Evolutionary conservation across 1,140 invertebrate species (phyloP), one percentile per base, ranked within the genome.

Genomic region (Cydia splendana): DNA sequence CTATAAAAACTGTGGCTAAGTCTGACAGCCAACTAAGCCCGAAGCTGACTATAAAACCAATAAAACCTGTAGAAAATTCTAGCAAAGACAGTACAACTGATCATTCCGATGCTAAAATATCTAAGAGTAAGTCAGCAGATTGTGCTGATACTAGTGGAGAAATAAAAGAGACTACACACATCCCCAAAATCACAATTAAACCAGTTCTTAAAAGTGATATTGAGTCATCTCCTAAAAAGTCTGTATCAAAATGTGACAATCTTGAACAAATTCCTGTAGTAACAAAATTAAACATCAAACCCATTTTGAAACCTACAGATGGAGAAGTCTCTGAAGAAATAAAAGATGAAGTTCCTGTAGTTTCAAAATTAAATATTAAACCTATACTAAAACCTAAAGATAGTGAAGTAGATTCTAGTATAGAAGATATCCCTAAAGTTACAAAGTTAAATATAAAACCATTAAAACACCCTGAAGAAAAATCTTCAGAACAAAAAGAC

Each of bases 161-260:
- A 75, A 13, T 74, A 38, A 88, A 87, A 82, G 91, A 93, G 71
- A 80, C 75, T 76, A 45, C 77, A 48, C 85, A 90, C 85, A 87
- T 93, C 78, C 92, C 92, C 78, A 94, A 93, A 88, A 90, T 93
- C 73, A 93, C 91, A 18, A 93, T 93, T 76, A 94, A 93, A 83
- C 85, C 88, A 74, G 81, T 93, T 69, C 78, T 82, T 76, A 92
- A 88, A 79, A 74, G 80, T 75, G 89, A 92, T 76, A 30, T 18
- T 77, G 89, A 91, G 75, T 48, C 77, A 42, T 38, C 74, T 74
- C 78, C 81, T 18, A 89, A 90, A 83, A 86, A 88, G 84, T 77
- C 79, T 30, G 42, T 76, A 75, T 62, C 38, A 74, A 75, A 84
- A 69, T 85, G 83, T 88, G 89, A 93, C 78, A 85, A 80, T 24